phyloP scores from a whole-genome alignment of 2,797 vertebrate genomes.

The Sphenodon punctatus region DNA sequence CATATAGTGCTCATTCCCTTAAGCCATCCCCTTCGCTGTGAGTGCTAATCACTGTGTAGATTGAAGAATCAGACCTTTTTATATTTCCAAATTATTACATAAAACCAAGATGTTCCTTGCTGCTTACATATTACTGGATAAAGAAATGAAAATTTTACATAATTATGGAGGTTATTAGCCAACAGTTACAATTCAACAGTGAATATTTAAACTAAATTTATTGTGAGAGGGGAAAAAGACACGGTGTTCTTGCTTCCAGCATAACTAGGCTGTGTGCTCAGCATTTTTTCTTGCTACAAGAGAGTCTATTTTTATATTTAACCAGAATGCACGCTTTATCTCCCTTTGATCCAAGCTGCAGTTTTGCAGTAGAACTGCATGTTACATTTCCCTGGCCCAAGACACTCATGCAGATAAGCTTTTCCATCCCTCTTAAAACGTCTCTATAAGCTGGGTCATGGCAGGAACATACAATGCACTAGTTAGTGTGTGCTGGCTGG shows the following conservation, averaged over 20 bases:
- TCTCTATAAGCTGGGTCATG: background rate
- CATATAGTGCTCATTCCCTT: background rate
- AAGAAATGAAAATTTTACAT: conserved; percentile 14
- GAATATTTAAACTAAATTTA: conserved; percentile 38
- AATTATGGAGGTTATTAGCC: conserved; percentile 38
- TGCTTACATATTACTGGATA: background rate
- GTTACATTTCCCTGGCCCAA: rapidly evolving
- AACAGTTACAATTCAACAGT: conserved; percentile 45
- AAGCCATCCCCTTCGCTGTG: background rate
- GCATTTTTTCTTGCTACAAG: conserved; percentile 42
- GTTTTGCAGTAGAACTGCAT: background rate
- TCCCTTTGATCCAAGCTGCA: conserved; percentile 39
- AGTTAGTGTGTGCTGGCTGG: background rate
- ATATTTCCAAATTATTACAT: background rate
- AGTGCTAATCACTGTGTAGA: rapidly evolving
- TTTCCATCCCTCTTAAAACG: background rate
- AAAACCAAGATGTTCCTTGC: background rate
- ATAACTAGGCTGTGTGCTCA: conserved; percentile 29
- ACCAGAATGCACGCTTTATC: conserved; percentile 38
- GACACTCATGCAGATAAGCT: background rate
- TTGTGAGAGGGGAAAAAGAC: conserved; percentile 7
- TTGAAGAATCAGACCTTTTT: background rate
- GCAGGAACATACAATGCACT: background rate
- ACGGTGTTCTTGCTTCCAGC: conserved; percentile 41
- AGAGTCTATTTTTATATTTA: conserved; percentile 65